Percentiles rank a stretch among this genome's conserved stretches.
These are phyloP conservation scores for Lymantria monacha DNA, from an alignment of 2,888 invertebrate species.

Conservation along the genomic window DNA sequence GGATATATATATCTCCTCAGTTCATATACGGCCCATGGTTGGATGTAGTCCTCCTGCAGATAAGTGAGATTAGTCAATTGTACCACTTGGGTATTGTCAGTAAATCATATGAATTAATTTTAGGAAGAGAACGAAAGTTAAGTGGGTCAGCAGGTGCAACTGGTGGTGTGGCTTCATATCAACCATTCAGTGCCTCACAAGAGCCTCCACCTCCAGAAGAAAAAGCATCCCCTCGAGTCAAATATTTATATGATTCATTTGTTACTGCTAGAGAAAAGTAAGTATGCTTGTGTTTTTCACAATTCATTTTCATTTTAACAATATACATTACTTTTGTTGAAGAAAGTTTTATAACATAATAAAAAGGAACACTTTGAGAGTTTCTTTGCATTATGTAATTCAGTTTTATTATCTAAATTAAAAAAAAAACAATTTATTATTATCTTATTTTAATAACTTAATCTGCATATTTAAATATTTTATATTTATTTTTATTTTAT, in stretches of 20 bases:
- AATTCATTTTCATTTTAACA: not conserved
- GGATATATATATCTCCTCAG: too few relatives aligned
- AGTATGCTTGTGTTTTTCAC: constrained; percentile 21
- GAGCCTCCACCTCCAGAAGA: constrained; percentile 88
- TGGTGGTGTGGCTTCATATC: constrained; percentile 92
- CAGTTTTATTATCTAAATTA: too few relatives aligned
- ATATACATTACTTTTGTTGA: too few relatives aligned
- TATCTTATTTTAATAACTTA: too few relatives aligned
- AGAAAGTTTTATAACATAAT: too few relatives aligned
- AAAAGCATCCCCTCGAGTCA: constrained; percentile 85
- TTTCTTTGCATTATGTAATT: too few relatives aligned
- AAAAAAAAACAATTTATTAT: too few relatives aligned
- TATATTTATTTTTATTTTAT: too few relatives aligned
- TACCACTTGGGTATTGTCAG: not conserved
- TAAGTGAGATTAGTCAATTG: not conserved
- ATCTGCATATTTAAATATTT: too few relatives aligned
- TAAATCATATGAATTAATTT: constrained; percentile 8
- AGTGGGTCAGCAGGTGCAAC: constrained; percentile 83
- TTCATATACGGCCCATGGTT: too few relatives aligned
- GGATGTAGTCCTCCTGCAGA: too few relatives aligned
- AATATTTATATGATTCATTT: constrained; percentile 81
- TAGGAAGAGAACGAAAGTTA: constrained; percentile 89
- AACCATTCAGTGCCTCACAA: constrained; percentile 94
- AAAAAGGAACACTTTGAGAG: too few relatives aligned
- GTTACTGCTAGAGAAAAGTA: constrained; percentile 76